phyloP scores from a whole-genome alignment of 2,888 invertebrate species.

The Diabrotica balteata region DNA sequence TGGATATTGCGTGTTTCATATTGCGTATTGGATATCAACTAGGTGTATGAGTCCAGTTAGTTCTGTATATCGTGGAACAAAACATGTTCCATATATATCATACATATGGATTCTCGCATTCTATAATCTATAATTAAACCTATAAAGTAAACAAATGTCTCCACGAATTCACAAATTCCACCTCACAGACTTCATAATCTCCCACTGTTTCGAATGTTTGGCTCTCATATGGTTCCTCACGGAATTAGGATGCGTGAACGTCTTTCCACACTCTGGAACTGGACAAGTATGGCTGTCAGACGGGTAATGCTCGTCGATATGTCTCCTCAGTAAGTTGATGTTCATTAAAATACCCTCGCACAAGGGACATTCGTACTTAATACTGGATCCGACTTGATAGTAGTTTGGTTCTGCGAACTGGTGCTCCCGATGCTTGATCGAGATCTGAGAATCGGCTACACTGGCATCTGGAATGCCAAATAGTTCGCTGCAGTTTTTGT shows the following conservation, averaged over 20 bases:
- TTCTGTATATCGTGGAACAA: too few species aligned
- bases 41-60: too few species aligned
- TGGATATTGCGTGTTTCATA: too few species aligned
- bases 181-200: slow-evolving; percentile 81
- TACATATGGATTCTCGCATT: too few species aligned
- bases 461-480: slow-evolving; percentile 70
- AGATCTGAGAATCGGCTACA: slow-evolving; percentile 33
- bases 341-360: slow-evolving; percentile 73
- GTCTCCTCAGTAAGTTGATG: slow-evolving; percentile 73
- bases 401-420: not conserved
- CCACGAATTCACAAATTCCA: slow-evolving; percentile 64
- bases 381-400: slow-evolving; percentile 42
- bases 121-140: too few species aligned
- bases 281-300: slow-evolving; percentile 85
- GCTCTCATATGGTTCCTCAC: slow-evolving; percentile 87
- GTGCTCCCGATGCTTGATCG: not conserved
- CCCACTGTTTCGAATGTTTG: slow-evolving; percentile 83
- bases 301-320: slow-evolving; percentile 84
- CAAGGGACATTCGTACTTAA: slow-evolving; percentile 73
- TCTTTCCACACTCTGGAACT: slow-evolving; percentile 75
- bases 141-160: too few species aligned
- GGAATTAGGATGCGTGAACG: slow-evolving; percentile 84
- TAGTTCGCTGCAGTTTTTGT: slow-evolving; percentile 56
- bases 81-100: too few species aligned
- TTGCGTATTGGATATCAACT: too few species aligned